These are phyloP conservation scores for Xyrichtys novacula DNA, from an alignment of 2,797 vertebrate genomes.

Conservation along the genomic window DNA sequence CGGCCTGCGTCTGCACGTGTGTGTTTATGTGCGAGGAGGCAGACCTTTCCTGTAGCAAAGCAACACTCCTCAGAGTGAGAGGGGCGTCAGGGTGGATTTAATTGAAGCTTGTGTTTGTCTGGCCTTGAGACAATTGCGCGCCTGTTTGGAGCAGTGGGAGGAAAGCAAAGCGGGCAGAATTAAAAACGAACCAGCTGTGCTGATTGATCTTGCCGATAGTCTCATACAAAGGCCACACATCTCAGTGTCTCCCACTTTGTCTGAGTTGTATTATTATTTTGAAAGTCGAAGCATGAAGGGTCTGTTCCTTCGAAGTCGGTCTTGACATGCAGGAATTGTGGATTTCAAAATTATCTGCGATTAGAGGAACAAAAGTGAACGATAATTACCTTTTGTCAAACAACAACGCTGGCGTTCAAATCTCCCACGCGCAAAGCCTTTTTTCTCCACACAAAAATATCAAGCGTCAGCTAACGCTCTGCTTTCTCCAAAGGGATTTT, in stretches of 20 bases:
- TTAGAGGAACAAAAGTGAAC: slow-evolving; percentile 76
- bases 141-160: slow-evolving; percentile 55
- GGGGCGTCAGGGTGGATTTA: slow-evolving; percentile 62
- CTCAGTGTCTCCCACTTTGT: slow-evolving; percentile 25
- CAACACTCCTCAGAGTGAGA: slow-evolving; percentile 44
- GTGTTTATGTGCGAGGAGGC: slow-evolving; percentile 18
- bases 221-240: slow-evolving; percentile 26
- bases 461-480: slow-evolving; percentile 52
- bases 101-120: slow-evolving; percentile 67
- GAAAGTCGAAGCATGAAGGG: slow-evolving; percentile 26
- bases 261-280: slow-evolving; percentile 42
- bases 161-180: slow-evolving; percentile 45
- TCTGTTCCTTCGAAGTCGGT: slow-evolving; percentile 51
- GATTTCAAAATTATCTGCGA: slow-evolving; percentile 75
- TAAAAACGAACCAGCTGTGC: slow-evolving; percentile 61
- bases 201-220: slow-evolving; percentile 60
- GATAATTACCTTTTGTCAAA: slow-evolving; percentile 81
- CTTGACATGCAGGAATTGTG: slow-evolving; percentile 70
- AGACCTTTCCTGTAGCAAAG: slow-evolving; percentile 46
- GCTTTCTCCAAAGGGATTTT: slow-evolving; percentile 76
- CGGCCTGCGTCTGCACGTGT: background rate
- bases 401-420: slow-evolving; percentile 66
- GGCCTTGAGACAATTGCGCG: slow-evolving; percentile 62
- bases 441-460: slow-evolving; percentile 79
- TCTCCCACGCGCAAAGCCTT: slow-evolving; percentile 73